Base-by-base conservation (phyloP, 2,797 vertebrate genomes). In the Neostethus bicornis region DNA sequence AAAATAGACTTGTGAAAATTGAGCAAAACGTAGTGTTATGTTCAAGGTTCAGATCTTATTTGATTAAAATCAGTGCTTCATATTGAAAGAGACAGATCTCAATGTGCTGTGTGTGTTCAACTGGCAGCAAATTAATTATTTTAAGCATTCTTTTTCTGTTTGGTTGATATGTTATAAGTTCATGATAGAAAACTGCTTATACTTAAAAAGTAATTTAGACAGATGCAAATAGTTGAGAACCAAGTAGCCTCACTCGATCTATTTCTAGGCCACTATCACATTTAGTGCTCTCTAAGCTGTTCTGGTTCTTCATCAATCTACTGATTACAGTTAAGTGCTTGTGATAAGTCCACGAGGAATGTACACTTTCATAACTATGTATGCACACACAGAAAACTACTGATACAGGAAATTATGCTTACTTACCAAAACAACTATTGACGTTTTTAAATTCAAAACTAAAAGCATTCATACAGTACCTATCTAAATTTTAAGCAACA, bases 181-280 rank as follows among this genome's bases (percentile, higher is more conserved):
- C 14, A 34, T 16, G 7, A 43, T 12, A 61, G 19, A 52, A 43
- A 54, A 19, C 51, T 24, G n/a, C n/a, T 55, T 8, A 31, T 24
- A 55, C 26, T 29, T n/a, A 56, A 29, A 64, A 53, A 51, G 50
- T 47, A 54, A 31, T 39, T 72, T 48, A 66, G 45, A 78, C 51
- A 26, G 46, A 51, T 26, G 24, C 59, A 65, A 62, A 62, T 45
- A 65, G 54, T 51, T 2, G 14, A 55, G 46, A 47, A 49, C 63
- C 38, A 26, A 4, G 55, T 47, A 71, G 69, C 42, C 54, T 73
- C 66, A 75, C 81, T 51, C 37, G 20, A 61, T 85, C 87, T 91
- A 92, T 92, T 92, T 90, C 70, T 70, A 70, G 87, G 59, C 51
- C 75, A 63, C 88, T 90, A 91, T 91, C 88, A 86, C 81, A 72